Evolutionary conservation across 92 coral and sea anemone genomes (phyloP), one percentile per base, ranked within the genome.

Genomic region (Zoanthus sansibaricus): DNA sequence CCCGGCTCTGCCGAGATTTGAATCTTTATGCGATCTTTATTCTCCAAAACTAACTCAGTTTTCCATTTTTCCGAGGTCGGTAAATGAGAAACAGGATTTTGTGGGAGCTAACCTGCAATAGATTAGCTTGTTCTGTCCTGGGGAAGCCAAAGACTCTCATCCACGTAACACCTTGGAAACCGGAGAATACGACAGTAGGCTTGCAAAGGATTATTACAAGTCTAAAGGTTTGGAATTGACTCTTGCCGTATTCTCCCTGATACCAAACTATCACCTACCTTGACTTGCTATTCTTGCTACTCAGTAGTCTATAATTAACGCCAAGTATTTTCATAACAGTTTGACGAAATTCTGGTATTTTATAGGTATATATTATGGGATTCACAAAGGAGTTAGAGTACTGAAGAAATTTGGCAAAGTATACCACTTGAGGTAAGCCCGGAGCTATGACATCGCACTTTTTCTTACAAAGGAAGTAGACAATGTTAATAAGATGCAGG

Each of bases 381-480:
- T 80, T 80, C 0, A 80, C 85, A 32, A 80, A 67, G 31, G 85
- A 80, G 56, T 80, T 80, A 12, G 75, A n/a, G 45, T 80, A 80
- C 73, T 80, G 85, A 7, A 80, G 75, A 80, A 80, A 66, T 70
- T 80, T 80, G 59, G 75, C 74, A 48, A 80, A 80, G 85, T 80
- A 80, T 11, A 80, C 85, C 6, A 47, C 75, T 67, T 80, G 85
- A 18, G 75, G 85, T 21, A 80, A 14, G 13, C 47, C 44, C 6
- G 85, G 85, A 30, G 0, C 14, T 25, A 1, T 66, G 7, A 61
- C 4, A 42, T 66, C 85, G 13, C 85, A 80, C 0, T 13, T 20
- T 8, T 66, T 80, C 75, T 66, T 5, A 47, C 85, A 80, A 47
- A 45, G 45, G 71, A 46, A 80, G 52, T 80, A 80, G 16, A 80